These are phyloP conservation scores for Meloidogyne chitwoodi DNA, from an alignment of 1,140 invertebrate genomes.

Conservation along the genomic window DNA sequence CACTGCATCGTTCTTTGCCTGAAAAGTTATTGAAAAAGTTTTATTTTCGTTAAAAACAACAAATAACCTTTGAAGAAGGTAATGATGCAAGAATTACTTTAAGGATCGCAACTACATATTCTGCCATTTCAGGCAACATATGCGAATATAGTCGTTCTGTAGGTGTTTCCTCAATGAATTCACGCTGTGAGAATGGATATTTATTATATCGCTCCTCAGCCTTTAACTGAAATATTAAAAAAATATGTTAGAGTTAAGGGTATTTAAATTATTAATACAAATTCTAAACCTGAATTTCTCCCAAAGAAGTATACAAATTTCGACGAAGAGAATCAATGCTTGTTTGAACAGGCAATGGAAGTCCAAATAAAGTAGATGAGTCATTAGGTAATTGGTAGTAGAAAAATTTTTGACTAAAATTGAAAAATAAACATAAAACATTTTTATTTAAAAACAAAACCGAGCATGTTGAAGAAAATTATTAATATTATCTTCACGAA, in stretches of 20 bases:
- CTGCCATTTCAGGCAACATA: slow-evolving; percentile 49
- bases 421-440: not conserved
- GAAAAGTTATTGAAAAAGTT: slow-evolving; percentile 29
- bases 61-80: slow-evolving; percentile 77
- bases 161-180: slow-evolving; percentile 43
- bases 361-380: slow-evolving; percentile 47
- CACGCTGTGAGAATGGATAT: slow-evolving; percentile 53
- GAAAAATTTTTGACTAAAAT: slow-evolving; percentile 49
- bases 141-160: slow-evolving; percentile 45
- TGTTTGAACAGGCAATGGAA: slow-evolving; percentile 43
- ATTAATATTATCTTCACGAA: slow-evolving; percentile 46
- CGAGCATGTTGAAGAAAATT: slow-evolving; percentile 46
- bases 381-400: slow-evolving; percentile 50
- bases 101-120: slow-evolving; percentile 63
- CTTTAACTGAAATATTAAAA: slow-evolving; percentile 35
- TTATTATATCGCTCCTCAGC: slow-evolving; percentile 43
- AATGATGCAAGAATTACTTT: slow-evolving; percentile 95
- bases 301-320: slow-evolving; percentile 52
- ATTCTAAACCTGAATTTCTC: slow-evolving; percentile 48
- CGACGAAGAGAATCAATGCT: slow-evolving; percentile 48
- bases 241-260: not conserved
- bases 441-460: not conserved
- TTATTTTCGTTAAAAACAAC: not conserved
- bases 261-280: slow-evolving; percentile 5
- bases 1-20: slow-evolving; percentile 90